phyloP scores from a whole-genome alignment of 2,888 invertebrate genomes.

The Leucophora obtusa region DNA sequence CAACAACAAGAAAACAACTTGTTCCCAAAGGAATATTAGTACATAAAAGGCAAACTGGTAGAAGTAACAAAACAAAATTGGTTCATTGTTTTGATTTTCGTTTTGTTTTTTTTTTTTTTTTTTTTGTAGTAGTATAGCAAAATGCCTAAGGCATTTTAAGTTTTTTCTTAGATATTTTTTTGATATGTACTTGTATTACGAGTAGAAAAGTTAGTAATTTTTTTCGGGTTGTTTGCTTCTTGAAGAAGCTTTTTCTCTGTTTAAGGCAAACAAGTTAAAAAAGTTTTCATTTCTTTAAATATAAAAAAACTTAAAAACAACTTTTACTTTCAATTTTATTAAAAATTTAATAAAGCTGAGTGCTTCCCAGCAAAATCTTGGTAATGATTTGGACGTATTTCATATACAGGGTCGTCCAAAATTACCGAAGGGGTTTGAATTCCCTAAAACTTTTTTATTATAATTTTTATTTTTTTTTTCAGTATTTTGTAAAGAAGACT shows the following conservation, averaged over 20 bases:
- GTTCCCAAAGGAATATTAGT: constrained; percentile 46
- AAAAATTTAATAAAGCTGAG: constrained; percentile 26
- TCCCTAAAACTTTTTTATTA: too few species aligned
- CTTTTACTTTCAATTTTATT: constrained; percentile 40
- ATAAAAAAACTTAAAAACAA: constrained; percentile 3
- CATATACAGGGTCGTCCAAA: too few species aligned
- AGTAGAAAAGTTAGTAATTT: constrained; percentile 13
- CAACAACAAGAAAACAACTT: constrained; percentile 1
- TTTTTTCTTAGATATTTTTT: constrained; percentile 16
- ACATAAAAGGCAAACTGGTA: constrained; percentile 28
- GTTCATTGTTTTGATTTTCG: constrained; percentile 34
- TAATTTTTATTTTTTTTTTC: too few species aligned
- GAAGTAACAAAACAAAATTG: constrained; percentile 15
- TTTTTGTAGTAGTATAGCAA: constrained; percentile 1
- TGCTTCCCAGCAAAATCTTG: too few species aligned
- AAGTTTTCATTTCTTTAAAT: constrained; percentile 22
- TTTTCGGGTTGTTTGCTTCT: constrained; percentile 21
- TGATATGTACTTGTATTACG: constrained; percentile 14
- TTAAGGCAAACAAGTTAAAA: constrained; percentile 24
- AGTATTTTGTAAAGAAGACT: too few species aligned
- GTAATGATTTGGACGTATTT: too few species aligned
- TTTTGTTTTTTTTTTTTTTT: constrained; percentile 13
- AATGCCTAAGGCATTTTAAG: constrained; percentile 39
- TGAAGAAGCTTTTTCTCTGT: constrained; percentile 26
- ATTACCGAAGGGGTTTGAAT: too few species aligned